Base-by-base conservation (phyloP, 1,140 invertebrate species). In the Cydia pomonella region DNA sequence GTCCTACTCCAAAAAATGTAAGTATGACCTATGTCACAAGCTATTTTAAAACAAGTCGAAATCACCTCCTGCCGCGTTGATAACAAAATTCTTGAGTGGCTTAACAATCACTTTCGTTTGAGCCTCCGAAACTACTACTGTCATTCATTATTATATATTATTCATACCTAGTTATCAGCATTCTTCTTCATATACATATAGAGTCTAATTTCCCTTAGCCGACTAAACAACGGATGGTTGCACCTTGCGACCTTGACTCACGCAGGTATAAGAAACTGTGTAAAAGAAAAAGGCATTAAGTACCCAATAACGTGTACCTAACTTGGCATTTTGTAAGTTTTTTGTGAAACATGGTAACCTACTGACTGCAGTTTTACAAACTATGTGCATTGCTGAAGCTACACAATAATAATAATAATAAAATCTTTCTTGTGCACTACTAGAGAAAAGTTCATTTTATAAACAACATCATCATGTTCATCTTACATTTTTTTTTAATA, bases 211-310 rank as follows among this genome's bases (percentile, higher is more conserved):
- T 59, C 53, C 21, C 53, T 59, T 23, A 59, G 3, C 3, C 9
- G 6, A 23, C 21, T 21, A 23, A 21, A 59, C 7, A 59, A 59
- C 53, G 23, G 21, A 10, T 21, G 21, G 53, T 12, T 59, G 53
- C 53, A 59, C 53, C 53, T 59, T 59, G 53, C 53, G 21, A 59
- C 53, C 53, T 59, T 59, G 53, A 59, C 53, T 59, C 53, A 21
- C 53, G 53, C 53, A 59, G 53, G 53, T 59, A 59, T 9, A 23
- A 59, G 53, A 59, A 53, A n/a, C 50, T 7, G 21, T n/a, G 9
- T n/a, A 59, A 23, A 23, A 59, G 53, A 59, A 59, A 23, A 59
- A 59, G 21, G 53, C 53, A 59, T 4, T 59, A 59, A 59, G 16
- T 59, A 23, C 10, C 18, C 53, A 23, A 10, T 12, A 59, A 59